Evolutionary conservation across 2,888 invertebrate genomes (phyloP).

Genomic region (Automeris io): DNA sequence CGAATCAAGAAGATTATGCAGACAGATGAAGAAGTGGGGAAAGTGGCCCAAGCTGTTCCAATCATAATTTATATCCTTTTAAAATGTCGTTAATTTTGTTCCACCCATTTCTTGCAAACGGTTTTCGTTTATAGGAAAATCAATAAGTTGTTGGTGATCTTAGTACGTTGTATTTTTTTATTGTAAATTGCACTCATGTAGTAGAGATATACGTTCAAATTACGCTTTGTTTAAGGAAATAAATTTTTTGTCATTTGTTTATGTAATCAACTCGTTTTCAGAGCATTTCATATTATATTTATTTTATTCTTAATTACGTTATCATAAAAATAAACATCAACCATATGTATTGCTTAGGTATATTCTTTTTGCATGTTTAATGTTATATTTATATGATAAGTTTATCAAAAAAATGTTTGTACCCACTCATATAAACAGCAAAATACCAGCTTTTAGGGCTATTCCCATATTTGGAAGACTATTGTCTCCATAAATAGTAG

Average conservation of each 20-base stretch:
- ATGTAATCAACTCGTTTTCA: neutral
- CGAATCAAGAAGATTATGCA: constrained; percentile 99
- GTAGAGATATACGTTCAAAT: neutral
- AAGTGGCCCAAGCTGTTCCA: constrained; percentile 99
- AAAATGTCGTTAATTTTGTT: constrained; percentile 14
- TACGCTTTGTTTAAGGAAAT: neutral
- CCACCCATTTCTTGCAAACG: neutral
- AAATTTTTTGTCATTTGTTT: neutral
- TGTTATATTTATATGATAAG: too few species aligned
- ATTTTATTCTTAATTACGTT: too few species aligned
- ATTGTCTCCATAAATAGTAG: too few species aligned
- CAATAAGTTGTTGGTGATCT: constrained; percentile 1
- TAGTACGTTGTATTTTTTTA: neutral
- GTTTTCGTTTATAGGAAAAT: neutral
- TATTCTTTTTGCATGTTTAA: too few species aligned
- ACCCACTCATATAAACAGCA: too few species aligned
- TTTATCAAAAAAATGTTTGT: too few species aligned
- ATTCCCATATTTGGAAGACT: too few species aligned
- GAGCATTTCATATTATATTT: neutral
- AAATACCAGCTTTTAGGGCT: too few species aligned
- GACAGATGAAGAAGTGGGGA: constrained; percentile 99
- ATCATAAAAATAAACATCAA: too few species aligned
- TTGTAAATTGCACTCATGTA: neutral
- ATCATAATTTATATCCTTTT: constrained; percentile 99
- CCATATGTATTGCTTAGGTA: too few species aligned